Evolutionary conservation across 2,113 vertebrate genomes (phyloP).

Genomic region (Triplophysa rosa): DNA sequence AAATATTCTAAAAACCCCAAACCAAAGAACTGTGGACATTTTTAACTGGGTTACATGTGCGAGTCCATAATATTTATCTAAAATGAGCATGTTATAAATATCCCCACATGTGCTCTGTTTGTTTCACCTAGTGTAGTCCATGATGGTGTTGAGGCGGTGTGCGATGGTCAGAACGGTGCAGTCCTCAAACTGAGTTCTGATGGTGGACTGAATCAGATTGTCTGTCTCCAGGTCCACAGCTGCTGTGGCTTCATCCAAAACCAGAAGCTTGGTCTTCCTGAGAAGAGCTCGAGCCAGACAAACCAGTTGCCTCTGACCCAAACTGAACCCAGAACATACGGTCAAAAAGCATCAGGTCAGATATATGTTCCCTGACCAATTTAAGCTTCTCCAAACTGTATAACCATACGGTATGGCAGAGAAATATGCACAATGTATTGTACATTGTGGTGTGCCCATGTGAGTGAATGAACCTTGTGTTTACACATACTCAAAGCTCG

Average conservation of each 20-base stretch:
- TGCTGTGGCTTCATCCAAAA: conserved; percentile 87
- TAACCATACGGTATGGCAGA: not conserved
- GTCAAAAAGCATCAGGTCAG: not conserved
- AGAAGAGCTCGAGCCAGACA: conserved; percentile 85
- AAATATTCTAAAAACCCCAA: not conserved
- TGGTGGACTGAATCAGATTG: conserved; percentile 77
- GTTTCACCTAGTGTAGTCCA: conserved; percentile 81
- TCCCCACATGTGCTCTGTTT: conserved; percentile 5
- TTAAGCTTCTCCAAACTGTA: conserved; percentile 1
- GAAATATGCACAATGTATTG: not conserved
- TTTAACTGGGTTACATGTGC: not conserved
- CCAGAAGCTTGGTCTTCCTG: conserved; percentile 77
- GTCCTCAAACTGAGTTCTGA: conserved; percentile 73
- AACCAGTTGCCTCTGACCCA: conserved; percentile 85
- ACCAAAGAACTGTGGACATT: not conserved
- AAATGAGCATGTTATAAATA: not conserved
- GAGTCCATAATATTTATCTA: not conserved
- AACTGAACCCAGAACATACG: conserved; percentile 64
- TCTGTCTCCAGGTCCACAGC: conserved; percentile 82
- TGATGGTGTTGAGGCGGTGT: conserved; percentile 80
- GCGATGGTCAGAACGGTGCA: conserved; percentile 85
- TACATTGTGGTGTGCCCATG: conserved; percentile 14
- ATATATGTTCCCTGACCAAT: conserved; percentile 17
- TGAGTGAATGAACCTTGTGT: conserved; percentile 41
- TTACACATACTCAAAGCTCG: not conserved